phyloP scores from a whole-genome alignment of 2,888 invertebrate genomes.

The Mimachlamys varia region DNA sequence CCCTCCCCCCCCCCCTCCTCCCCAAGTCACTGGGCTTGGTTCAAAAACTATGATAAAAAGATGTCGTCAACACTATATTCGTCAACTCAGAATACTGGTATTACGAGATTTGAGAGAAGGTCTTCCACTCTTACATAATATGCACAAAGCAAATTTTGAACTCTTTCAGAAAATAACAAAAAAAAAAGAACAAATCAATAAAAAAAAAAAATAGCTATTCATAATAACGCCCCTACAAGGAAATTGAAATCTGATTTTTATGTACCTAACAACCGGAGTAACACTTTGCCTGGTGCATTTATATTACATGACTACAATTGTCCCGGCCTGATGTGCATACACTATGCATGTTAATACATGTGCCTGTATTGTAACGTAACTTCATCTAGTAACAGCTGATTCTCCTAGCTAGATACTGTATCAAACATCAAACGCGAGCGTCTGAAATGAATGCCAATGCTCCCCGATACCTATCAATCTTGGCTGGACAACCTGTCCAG shows the following conservation, averaged over 20 bases:
- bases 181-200: no score
- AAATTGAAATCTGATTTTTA: neutral
- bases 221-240: no score
- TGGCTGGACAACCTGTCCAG: neutral
- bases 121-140: no score
- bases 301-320: neutral
- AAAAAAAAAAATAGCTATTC: neutral
- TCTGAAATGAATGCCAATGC: neutral
- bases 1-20: no score
- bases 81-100: no score
- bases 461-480: neutral
- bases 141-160: no score
- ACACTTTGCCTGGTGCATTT: neutral
- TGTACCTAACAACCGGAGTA: neutral
- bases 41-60: no score
- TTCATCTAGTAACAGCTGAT: slow-evolving; percentile 18
- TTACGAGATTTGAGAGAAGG: no score
- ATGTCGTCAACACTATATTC: no score
- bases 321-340: neutral
- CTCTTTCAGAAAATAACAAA: no score
- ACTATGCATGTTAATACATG: neutral
- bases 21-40: no score
- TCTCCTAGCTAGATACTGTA: neutral
- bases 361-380: neutral
- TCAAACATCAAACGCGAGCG: neutral